Evolutionary conservation across 2,888 invertebrate species (phyloP).

Genomic region (Xestia c-nigrum): DNA sequence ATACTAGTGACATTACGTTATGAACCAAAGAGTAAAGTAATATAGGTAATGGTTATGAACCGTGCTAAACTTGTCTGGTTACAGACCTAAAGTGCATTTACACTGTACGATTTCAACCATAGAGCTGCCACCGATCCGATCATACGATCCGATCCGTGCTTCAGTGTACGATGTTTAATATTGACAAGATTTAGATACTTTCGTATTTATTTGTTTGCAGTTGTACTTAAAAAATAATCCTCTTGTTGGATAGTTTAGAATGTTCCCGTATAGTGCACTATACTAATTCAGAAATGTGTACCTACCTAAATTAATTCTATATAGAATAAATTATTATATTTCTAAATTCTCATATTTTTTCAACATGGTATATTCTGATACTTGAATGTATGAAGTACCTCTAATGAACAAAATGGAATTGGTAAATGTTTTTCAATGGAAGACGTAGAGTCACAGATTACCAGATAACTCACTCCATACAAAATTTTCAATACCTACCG

Average conservation of each 20-base stretch:
- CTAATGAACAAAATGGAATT: neutral
- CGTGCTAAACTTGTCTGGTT: neutral
- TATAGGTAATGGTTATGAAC: no score
- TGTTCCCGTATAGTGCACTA: neutral
- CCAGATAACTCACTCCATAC: no score
- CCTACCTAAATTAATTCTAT: no score
- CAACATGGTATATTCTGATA: neutral
- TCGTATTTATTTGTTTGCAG: neutral
- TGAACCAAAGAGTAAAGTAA: no score
- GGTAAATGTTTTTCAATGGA: neutral
- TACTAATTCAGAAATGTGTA: no score
- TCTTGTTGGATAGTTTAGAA: neutral
- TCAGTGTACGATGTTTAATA: neutral
- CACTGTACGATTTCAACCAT: constrained; percentile 34
- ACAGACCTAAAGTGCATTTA: constrained; percentile 17
- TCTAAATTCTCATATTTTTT: no score
- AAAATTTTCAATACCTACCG: no score
- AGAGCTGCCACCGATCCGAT: neutral
- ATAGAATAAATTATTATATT: no score
- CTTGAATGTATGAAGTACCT: neutral
- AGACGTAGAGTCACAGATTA: no score
- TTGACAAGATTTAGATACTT: no score
- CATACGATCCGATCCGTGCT: constrained; percentile 2
- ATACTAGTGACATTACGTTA: constrained; percentile 13
- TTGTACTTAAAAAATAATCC: neutral